These are phyloP conservation scores for Orussus abietinus DNA, from an alignment of 1,140 invertebrate species.

Conservation along the genomic window DNA sequence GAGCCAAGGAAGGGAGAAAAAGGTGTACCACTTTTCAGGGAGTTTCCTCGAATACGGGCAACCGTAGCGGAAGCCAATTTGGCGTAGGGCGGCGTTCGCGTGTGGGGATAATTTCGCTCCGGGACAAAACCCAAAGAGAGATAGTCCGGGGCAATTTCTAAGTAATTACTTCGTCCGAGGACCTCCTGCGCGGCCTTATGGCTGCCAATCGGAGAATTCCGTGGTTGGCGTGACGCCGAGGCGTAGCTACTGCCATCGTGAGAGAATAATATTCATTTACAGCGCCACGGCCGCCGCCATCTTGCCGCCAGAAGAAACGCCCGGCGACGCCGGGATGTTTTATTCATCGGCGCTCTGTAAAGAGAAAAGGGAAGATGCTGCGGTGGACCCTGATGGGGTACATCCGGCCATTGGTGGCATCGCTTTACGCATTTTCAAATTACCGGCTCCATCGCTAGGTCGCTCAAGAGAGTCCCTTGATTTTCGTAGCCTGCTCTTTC, in stretches of 20 bases:
- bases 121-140: constrained; percentile 27
- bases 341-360: constrained; percentile 27
- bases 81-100: constrained; percentile 26
- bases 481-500: too few relatives aligned
- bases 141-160: constrained; percentile 31
- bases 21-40: neutral
- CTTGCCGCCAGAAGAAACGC: constrained; percentile 16
- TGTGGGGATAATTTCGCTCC: constrained; percentile 28
- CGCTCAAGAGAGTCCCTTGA: too few relatives aligned
- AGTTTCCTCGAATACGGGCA: neutral
- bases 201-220: constrained; percentile 16
- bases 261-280: constrained; percentile 28
- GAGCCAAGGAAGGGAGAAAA: constrained; percentile 1
- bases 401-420: too few relatives aligned
- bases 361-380: constrained; percentile 19
- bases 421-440: too few relatives aligned
- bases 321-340: constrained; percentile 24
- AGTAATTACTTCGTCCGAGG: constrained; percentile 28
- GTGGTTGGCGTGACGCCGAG: constrained; percentile 26
- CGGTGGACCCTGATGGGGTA: too few relatives aligned
- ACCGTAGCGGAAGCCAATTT: constrained; percentile 6
- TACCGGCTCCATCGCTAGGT: too few relatives aligned
- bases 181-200: constrained; percentile 1
- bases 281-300: constrained; percentile 15
- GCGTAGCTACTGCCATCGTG: constrained; percentile 22